Evolutionary conservation across 1,140 invertebrate genomes (phyloP), one percentile per base, ranked within the genome.

Genomic region (Caenorhabditis tropicalis): DNA sequence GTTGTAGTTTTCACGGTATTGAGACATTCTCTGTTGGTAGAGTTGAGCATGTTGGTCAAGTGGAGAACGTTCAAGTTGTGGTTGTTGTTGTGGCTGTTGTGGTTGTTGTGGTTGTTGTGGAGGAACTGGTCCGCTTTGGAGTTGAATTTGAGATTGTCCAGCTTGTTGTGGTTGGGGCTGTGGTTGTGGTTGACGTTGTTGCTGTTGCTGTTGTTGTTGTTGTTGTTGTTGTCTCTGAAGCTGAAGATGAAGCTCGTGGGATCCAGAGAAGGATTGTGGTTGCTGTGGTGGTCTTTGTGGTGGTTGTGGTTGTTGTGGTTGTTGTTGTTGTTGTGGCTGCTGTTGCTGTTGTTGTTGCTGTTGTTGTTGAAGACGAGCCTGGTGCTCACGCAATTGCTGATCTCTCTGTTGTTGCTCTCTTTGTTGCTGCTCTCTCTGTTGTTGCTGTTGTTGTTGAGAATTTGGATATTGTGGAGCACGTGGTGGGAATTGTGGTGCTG

Each of bases 11-110:
- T 60, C 79, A 29, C 83, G 81, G 36, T 85, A 79, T 65, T 83
- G 65, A 4, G 82, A 48, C 74, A 81, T 83, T 74, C 81, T 87
- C 24, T 87, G 81, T n/a, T 86, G 60, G 53, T 87, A 85, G 58
- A 48, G 48, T 58, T 85, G 79, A 33, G 81, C 82, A n/a, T 85
- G 65, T 33, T 58, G 49, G 29, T 85, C 84, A 6, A 56, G 39
- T 36, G 84, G 84, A 27, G 84, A 85, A 31, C 60, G 79, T 48
- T 65, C 29, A 16, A 51, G 49, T 39, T 43, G 21, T 24, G 53
- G 84, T 53, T 49, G 81, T 53, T 51, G 43, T 24, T 58, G 79
- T 48, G 51, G 80, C 16, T 70, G 81, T n/a, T 49, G 56, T 6
- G 31, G 80, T 19, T 82, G 81, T 48, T 81, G 83, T 0, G 81